phyloP scores from a whole-genome alignment of 2,888 invertebrate species.

The Lysandra coridon region DNA sequence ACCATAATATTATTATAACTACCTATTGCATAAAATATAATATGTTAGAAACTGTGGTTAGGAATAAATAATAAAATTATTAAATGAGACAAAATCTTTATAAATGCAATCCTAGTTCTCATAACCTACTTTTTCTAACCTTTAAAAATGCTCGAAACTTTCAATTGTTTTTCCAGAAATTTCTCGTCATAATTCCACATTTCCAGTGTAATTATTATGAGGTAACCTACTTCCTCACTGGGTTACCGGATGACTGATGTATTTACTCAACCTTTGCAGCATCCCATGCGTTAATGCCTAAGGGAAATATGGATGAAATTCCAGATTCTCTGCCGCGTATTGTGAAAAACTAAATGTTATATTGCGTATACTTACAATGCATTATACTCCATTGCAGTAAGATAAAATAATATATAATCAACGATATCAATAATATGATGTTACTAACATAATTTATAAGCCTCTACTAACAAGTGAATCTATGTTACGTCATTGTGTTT shows the following conservation, averaged over 20 bases:
- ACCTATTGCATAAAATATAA: neutral
- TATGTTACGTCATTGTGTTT: too few species aligned
- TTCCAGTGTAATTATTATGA: neutral
- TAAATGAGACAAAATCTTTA: neutral
- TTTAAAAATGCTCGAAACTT: neutral
- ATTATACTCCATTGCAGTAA: too few species aligned
- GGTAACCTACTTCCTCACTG: constrained; percentile 38
- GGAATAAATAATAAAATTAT: neutral
- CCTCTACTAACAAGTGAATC: too few species aligned
- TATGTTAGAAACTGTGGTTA: neutral
- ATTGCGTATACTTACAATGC: neutral
- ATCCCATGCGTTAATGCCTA: constrained; percentile 57
- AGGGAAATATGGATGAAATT: constrained; percentile 51
- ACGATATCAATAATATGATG: too few species aligned
- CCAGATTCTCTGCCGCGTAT: neutral
- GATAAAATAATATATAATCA: too few species aligned
- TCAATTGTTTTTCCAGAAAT: neutral
- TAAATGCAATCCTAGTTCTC: neutral
- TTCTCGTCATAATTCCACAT: neutral
- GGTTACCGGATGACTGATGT: constrained; percentile 55
- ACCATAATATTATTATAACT: too few species aligned
- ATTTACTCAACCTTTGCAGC: constrained; percentile 51
- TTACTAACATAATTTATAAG: too few species aligned
- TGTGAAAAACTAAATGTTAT: neutral
- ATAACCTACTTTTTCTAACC: constrained; percentile 11